A percentile compares a stretch with the other conserved stretches of the same genome.
Evolutionary conservation across 2,113 vertebrate species (phyloP).

Genomic region (Tachysurus fulvidraco): DNA sequence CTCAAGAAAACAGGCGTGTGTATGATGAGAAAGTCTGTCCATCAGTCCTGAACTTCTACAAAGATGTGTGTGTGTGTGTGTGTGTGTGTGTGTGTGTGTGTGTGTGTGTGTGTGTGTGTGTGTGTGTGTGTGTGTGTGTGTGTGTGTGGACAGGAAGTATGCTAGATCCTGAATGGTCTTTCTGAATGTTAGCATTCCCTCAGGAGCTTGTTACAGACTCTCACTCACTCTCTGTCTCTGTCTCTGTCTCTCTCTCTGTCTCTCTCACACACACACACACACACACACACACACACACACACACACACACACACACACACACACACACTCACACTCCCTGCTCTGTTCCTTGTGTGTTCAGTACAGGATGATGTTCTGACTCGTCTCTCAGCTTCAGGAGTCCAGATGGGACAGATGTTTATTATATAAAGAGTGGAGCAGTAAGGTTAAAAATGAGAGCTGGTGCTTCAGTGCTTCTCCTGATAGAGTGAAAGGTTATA

Average conservation of each 20-base stretch:
- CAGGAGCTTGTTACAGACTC: background rate
- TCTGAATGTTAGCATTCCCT: background rate
- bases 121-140: background rate
- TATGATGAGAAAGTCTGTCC: background rate
- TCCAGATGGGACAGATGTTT: background rate
- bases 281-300: background rate
- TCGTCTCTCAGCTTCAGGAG: background rate
- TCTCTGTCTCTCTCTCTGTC: background rate
- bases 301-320: background rate
- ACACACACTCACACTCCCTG: background rate
- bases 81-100: background rate
- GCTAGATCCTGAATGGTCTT: background rate
- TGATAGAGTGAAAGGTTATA: background rate
- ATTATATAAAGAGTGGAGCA: background rate
- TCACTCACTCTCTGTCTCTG: slow-evolving; percentile 1
- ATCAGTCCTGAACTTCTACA: background rate
- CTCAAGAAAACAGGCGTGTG: background rate
- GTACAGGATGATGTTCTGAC: background rate
- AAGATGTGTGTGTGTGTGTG: background rate
- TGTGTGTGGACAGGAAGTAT: too few relatives aligned
- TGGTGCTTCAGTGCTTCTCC: background rate
- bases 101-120: background rate
- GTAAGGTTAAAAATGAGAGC: background rate
- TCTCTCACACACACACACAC: slow-evolving; percentile 18
- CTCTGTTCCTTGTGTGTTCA: too few relatives aligned